Conservation (phyloP, 2,888 invertebrate genomes). For the Orchesella flavescens region DNA sequence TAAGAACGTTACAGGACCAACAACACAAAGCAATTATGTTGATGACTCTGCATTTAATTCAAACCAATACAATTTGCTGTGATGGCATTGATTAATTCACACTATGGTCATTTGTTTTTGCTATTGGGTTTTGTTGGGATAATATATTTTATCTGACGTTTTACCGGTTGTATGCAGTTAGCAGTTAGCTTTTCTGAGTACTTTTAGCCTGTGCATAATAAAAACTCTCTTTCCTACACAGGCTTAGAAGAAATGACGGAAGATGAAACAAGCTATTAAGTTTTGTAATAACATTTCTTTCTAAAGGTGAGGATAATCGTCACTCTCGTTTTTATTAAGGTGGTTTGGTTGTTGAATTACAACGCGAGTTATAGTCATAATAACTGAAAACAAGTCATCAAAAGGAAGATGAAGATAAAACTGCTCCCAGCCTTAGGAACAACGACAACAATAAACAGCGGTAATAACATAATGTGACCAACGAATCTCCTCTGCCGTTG, state of each 20-base stretch:
- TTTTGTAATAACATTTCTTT: slow-evolving; percentile 26
- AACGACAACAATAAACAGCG: too few relatives aligned
- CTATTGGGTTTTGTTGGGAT: not conserved
- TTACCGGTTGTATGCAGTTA: too few relatives aligned
- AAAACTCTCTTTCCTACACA: too few relatives aligned
- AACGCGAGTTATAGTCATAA: slow-evolving; percentile 45
- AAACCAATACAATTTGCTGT: too few relatives aligned
- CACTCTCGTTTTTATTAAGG: slow-evolving; percentile 48
- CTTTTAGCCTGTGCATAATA: too few relatives aligned
- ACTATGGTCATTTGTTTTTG: not conserved
- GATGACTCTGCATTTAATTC: too few relatives aligned
- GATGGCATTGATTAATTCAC: slow-evolving; percentile 32
- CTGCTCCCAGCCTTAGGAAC: slow-evolving; percentile 39
- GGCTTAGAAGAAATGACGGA: too few relatives aligned
- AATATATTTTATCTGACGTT: too few relatives aligned
- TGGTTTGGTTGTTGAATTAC: slow-evolving; percentile 12
- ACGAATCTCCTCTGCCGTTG: too few relatives aligned
- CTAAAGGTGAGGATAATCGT: slow-evolving; percentile 18
- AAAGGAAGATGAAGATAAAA: slow-evolving; percentile 3
- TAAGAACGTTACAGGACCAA: too few relatives aligned
- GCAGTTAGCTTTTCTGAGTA: too few relatives aligned
- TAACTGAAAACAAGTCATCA: slow-evolving; percentile 43
- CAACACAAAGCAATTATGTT: too few relatives aligned
- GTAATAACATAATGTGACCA: not conserved
- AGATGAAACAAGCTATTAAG: not conserved